Conservation (phyloP, 2,113 vertebrate species). For the Urocitellus parryii region DNA sequence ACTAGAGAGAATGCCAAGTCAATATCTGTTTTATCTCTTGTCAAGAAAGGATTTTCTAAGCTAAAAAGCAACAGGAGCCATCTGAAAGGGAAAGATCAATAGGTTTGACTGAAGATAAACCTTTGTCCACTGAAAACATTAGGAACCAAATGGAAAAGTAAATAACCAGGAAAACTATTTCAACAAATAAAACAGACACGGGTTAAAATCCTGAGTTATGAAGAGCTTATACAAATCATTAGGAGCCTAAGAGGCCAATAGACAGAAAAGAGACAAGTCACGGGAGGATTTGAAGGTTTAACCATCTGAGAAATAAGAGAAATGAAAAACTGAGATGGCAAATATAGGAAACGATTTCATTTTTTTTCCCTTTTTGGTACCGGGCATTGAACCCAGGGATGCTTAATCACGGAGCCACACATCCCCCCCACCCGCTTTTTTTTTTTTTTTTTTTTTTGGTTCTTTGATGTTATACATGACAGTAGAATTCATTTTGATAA, state of each 20-base stretch:
- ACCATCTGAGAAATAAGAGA: constrained; percentile 37
- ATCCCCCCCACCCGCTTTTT: too few species aligned
- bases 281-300: neutral
- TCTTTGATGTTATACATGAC: too few species aligned
- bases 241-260: neutral
- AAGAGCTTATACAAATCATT: neutral
- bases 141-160: constrained; percentile 59
- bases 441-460: neutral
- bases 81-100: neutral
- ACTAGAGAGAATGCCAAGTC: constrained; percentile 35
- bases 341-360: neutral
- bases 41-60: constrained; percentile 44
- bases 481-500: too few species aligned
- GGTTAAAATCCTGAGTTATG: constrained; percentile 44
- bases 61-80: neutral
- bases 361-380: too few species aligned
- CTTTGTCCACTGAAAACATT: constrained; percentile 18
- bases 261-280: neutral
- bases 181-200: neutral
- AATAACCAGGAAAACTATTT: constrained; percentile 46
- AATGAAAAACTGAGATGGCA: neutral
- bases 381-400: too few species aligned
- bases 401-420: neutral
- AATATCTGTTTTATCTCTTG: constrained; percentile 32
- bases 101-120: neutral